A percentile compares a stretch with the other conserved stretches of the same genome.
These are phyloP conservation scores for Lucifuga dentata DNA, from an alignment of 2,113 vertebrate genomes.

Conservation along the genomic window DNA sequence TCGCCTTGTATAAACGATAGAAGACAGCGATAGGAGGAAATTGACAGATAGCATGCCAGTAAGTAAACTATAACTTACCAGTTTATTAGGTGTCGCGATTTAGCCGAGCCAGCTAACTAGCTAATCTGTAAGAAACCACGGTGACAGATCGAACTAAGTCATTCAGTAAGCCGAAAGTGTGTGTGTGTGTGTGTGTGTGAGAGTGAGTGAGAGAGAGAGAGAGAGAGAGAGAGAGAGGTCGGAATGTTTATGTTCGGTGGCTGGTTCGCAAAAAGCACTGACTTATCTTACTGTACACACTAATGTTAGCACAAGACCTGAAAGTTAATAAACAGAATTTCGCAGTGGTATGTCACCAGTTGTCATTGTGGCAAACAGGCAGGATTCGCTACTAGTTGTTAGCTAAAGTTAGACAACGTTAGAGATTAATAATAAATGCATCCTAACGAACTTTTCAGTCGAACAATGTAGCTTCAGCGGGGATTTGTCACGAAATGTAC, in stretches of 20 bases:
- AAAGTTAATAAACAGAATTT: neutral
- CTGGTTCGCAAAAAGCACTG: conserved; percentile 7
- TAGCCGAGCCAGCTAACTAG: conserved; percentile 68
- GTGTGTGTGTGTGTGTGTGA: conserved; percentile 13
- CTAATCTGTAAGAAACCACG: conserved; percentile 62
- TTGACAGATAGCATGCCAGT: conserved; percentile 82
- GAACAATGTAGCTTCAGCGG: neutral
- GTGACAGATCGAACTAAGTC: conserved; percentile 67
- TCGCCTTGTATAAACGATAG: conserved; percentile 18
- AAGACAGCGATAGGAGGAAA: conserved; percentile 43
- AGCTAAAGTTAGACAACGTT: neutral
- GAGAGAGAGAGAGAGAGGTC: too few species aligned
- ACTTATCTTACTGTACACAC: neutral
- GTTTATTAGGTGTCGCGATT: conserved; percentile 53
- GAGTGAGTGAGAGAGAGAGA: too few species aligned
- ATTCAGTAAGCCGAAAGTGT: conserved; percentile 45
- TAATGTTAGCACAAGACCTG: neutral
- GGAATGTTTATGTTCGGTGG: too few species aligned
- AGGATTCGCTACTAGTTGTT: too few species aligned
- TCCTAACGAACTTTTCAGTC: neutral
- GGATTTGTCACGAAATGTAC: conserved; percentile 32
- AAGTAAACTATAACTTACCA: conserved; percentile 71
- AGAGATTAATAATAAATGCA: too few species aligned
- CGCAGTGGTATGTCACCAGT: neutral
- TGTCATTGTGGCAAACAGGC: conserved; percentile 16